Percentiles rank a stretch among this genome's conserved stretches.
These are phyloP conservation scores for Etheostoma spectabile DNA, from an alignment of 2,113 vertebrate genomes.

Conservation along the genomic window DNA sequence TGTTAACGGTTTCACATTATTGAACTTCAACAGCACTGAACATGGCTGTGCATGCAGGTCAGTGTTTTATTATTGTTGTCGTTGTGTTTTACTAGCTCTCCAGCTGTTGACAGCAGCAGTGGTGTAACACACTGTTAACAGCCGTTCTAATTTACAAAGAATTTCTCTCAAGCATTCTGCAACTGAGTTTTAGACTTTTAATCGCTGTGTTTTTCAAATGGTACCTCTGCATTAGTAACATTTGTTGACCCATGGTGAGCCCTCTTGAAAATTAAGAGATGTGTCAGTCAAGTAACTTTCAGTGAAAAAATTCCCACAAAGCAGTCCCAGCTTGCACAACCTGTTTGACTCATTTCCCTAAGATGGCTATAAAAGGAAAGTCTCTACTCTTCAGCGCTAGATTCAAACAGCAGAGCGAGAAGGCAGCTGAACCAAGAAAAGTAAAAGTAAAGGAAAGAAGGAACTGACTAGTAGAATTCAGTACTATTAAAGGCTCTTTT, in stretches of 20 bases:
- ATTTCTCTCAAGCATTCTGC: too few species aligned
- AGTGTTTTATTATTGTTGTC: background rate
- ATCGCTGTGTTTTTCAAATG: too few species aligned
- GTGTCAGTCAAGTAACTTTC: too few species aligned
- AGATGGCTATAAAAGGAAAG: constrained; percentile 48
- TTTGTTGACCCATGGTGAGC: too few species aligned
- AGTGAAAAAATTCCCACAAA: constrained; percentile 60
- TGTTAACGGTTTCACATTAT: background rate
- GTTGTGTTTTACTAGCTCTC: background rate
- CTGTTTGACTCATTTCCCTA: constrained; percentile 58
- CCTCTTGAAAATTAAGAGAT: too few species aligned
- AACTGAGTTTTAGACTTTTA: too few species aligned
- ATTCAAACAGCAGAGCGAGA: constrained; percentile 60
- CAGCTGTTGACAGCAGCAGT: background rate
- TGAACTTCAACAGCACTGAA: background rate
- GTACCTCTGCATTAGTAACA: too few species aligned
- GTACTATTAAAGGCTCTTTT: background rate
- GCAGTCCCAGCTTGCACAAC: constrained; percentile 66
- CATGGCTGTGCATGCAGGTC: background rate
- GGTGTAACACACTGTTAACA: background rate
- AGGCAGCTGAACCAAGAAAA: constrained; percentile 21
- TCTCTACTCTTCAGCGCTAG: constrained; percentile 17
- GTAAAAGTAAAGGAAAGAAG: constrained; percentile 18
- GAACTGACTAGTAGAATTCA: constrained; percentile 10
- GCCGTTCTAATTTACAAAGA: too few species aligned